These are phyloP conservation scores for Entomobrya proxima DNA, from an alignment of 2,888 invertebrate genomes.

Conservation along the genomic window DNA sequence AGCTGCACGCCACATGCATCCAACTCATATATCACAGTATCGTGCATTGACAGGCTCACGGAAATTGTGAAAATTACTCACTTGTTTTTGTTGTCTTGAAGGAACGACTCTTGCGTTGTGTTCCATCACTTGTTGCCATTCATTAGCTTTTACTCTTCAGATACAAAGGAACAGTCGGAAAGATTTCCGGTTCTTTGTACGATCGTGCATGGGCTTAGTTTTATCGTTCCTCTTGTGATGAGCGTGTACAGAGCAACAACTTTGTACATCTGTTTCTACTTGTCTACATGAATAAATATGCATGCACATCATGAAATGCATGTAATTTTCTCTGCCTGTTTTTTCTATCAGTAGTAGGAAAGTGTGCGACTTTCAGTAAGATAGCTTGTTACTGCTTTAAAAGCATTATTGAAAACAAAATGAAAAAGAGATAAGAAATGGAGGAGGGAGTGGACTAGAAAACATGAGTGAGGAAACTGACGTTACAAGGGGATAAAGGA, in stretches of 20 bases:
- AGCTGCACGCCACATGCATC: not conserved
- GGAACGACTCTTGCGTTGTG: not conserved
- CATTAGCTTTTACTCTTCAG: conserved; percentile 1
- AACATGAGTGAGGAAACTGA: conserved; percentile 9
- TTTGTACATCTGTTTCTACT: too few species aligned
- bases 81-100: conserved; percentile 29
- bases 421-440: not conserved
- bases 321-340: conserved; percentile 5
- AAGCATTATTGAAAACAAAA: conserved; percentile 19
- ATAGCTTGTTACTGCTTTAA: conserved; percentile 23
- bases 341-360: not conserved
- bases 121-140: conserved; percentile 22
- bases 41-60: not conserved
- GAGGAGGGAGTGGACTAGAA: not conserved
- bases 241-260: not conserved
- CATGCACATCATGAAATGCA: not conserved
- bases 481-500: conserved; percentile 67
- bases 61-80: conserved; percentile 50
- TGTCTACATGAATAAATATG: not conserved
- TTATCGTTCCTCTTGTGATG: not conserved
- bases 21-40: not conserved
- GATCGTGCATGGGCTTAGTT: not conserved
- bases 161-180: not conserved
- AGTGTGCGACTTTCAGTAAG: conserved; percentile 21
- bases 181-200: not conserved